Percentiles rank a stretch among this genome's conserved stretches.
phyloP scores from a whole-genome alignment of 2,113 vertebrate species.

The Cyprinodon brontotheroides region DNA sequence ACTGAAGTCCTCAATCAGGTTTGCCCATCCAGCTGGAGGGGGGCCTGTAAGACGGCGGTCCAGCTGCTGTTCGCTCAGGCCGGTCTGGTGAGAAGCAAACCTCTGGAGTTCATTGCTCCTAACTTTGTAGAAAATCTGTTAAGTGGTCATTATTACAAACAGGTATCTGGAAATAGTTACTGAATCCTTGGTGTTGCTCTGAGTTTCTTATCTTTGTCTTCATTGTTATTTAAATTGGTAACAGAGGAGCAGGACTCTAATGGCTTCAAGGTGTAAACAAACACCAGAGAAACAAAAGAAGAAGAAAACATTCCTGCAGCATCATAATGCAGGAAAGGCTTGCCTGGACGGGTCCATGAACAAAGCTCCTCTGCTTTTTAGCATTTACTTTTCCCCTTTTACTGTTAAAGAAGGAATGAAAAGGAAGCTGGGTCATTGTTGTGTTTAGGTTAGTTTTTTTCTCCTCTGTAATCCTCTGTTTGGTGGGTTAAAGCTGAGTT shows the following conservation, averaged over 20 bases:
- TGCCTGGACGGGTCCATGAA: constrained; percentile 46
- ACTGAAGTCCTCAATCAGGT: constrained; percentile 97
- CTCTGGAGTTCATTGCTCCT: not conserved
- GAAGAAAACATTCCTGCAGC: constrained; percentile 58
- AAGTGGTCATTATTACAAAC: not conserved
- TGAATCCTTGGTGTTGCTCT: constrained; percentile 23
- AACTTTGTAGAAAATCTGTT: not conserved
- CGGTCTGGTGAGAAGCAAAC: constrained; percentile 88
- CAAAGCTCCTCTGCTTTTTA: not conserved
- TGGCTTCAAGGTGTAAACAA: constrained; percentile 64
- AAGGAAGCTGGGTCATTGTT: constrained; percentile 20
- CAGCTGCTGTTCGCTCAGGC: constrained; percentile 97
- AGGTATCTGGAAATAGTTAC: constrained; percentile 22
- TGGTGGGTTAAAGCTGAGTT: constrained; percentile 43
- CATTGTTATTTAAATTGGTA: constrained; percentile 56
- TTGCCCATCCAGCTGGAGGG: constrained; percentile 97
- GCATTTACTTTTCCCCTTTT: constrained; percentile 1
- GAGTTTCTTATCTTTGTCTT: constrained; percentile 26
- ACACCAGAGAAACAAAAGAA: constrained; percentile 53
- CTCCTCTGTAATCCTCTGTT: constrained; percentile 57
- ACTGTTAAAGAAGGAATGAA: constrained; percentile 9
- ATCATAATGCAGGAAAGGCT: constrained; percentile 62
- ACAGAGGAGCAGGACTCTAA: constrained; percentile 43
- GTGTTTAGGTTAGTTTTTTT: constrained; percentile 63
- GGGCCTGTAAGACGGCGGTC: constrained; percentile 97